Percentiles rank a stretch among this genome's conserved stretches.
Conservation (phyloP, 2,797 vertebrate species). For the Sebastes hopkinsi region DNA sequence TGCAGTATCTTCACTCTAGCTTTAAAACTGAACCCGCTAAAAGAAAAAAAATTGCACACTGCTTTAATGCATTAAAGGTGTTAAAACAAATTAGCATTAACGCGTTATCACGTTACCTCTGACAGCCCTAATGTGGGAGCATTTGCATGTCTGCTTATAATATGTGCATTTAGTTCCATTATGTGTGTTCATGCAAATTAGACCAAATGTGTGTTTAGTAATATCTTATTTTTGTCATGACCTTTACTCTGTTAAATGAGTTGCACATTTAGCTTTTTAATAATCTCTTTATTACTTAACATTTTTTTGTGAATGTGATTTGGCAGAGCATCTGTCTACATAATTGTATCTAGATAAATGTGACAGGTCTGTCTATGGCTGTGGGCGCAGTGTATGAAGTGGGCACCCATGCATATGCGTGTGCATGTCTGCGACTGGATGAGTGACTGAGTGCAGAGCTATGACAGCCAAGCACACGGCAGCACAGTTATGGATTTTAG, state of each 20-base stretch:
- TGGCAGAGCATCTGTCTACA: neutral
- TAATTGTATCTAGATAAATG: neutral
- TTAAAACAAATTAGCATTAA: too few species aligned
- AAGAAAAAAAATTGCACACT: too few species aligned
- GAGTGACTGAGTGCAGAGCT: conserved; percentile 63
- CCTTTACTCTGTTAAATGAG: neutral
- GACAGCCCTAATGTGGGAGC: neutral
- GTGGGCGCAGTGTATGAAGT: neutral
- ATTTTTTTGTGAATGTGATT: neutral
- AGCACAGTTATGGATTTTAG: conserved; percentile 77
- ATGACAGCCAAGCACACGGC: conserved; percentile 69
- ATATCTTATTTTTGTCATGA: neutral
- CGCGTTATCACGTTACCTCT: too few species aligned
- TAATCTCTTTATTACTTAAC: neutral
- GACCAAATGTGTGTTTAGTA: neutral
- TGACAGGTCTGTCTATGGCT: conserved; percentile 3
- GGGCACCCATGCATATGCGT: conserved; percentile 11
- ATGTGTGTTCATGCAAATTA: neutral
- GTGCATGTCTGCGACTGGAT: conserved; percentile 34
- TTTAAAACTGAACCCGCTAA: too few species aligned
- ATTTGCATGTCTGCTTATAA: conserved; percentile 6
- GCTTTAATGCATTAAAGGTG: too few species aligned
- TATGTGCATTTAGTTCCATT: neutral
- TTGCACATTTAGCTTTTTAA: neutral
- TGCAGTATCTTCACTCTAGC: too few species aligned